A percentile compares a stretch with the other conserved stretches of the same genome.
These are phyloP conservation scores for Harmothoe impar DNA, from an alignment of 2,888 invertebrate genomes.

Conservation along the genomic window DNA sequence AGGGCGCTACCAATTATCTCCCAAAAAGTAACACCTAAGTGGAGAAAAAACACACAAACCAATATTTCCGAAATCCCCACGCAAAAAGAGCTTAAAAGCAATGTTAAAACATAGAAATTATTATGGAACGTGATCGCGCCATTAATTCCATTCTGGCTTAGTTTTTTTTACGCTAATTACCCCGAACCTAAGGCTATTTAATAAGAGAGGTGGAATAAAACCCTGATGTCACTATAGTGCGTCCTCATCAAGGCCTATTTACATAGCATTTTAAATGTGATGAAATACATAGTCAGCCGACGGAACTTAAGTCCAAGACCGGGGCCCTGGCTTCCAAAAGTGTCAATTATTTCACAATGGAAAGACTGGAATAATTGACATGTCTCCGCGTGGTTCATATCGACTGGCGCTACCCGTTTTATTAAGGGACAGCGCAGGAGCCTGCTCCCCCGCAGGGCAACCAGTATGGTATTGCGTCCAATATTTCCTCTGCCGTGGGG, in stretches of 20 bases:
- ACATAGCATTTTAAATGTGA: neutral
- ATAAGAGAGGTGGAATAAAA: neutral
- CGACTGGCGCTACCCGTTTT: neutral
- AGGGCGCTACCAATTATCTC: no score
- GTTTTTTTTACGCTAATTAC: neutral
- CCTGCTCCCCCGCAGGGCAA: neutral
- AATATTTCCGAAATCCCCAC: neutral
- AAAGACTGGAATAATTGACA: slow-evolving; percentile 15
- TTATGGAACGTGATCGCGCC: neutral
- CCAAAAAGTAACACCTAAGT: no score
- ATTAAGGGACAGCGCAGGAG: neutral
- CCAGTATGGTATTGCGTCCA: slow-evolving; percentile 29
- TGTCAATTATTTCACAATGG: slow-evolving; percentile 23
- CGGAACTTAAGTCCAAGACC: neutral
- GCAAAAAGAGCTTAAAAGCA: neutral
- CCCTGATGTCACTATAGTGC: neutral
- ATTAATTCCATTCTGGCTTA: slow-evolving; percentile 24
- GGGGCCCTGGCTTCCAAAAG: neutral
- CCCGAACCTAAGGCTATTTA: neutral
- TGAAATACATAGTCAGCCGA: neutral
- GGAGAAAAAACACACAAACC: neutral
- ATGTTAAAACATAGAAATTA: neutral
- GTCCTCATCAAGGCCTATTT: neutral
- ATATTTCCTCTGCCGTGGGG: neutral
- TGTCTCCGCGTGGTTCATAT: neutral